These are phyloP conservation scores for Lamellibrachia columna DNA, from an alignment of 2,888 invertebrate species.

Conservation along the genomic window DNA sequence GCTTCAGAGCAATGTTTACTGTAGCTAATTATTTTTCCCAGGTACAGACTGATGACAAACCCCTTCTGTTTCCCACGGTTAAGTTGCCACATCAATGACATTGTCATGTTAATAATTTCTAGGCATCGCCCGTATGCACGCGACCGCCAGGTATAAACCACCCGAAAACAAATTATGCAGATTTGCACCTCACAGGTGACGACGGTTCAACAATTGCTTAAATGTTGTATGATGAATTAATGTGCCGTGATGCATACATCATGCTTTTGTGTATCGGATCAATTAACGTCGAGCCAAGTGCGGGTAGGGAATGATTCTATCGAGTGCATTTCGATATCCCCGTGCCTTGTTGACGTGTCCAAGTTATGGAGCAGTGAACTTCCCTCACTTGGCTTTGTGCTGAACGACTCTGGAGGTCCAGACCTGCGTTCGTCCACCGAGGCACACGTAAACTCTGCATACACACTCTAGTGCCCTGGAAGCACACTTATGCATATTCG, in stretches of 20 bases:
- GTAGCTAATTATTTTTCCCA: neutral
- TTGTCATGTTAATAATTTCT: slow-evolving; percentile 5
- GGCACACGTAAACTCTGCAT: neutral
- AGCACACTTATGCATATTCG: neutral
- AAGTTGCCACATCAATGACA: neutral
- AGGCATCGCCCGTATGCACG: neutral
- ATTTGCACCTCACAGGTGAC: neutral
- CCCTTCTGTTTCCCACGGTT: neutral
- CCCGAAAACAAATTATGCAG: neutral
- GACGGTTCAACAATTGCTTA: neutral
- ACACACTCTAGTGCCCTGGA: neutral
- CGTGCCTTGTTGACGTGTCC: neutral
- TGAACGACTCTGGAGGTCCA: neutral
- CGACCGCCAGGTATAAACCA: neutral
- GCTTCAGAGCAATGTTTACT: neutral
- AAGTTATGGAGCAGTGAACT: neutral
- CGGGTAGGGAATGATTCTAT: neutral
- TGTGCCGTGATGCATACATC: neutral
- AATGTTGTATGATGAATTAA: slow-evolving; percentile 10
- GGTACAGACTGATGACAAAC: neutral
- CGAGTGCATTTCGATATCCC: neutral
- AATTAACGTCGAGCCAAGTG: neutral
- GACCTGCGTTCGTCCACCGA: neutral
- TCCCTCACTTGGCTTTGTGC: neutral
- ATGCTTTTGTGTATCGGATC: neutral